Evolutionary conservation across 2,888 invertebrate species (phyloP).

Genomic region (Galeruca laticollis): DNA sequence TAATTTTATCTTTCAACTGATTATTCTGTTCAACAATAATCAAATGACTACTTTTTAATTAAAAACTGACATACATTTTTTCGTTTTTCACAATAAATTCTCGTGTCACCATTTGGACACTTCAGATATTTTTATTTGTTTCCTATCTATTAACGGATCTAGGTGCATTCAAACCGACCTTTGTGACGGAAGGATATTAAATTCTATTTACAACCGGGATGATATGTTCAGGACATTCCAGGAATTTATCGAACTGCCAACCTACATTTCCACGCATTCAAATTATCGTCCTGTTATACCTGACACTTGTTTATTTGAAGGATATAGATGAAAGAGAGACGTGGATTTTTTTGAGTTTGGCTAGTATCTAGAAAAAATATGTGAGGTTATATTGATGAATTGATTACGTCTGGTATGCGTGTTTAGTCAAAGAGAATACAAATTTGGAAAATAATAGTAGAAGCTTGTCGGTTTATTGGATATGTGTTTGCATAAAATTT

Average conservation of each 20-base stretch:
- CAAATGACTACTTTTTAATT: no score
- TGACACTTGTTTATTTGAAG: slow-evolving; percentile 20
- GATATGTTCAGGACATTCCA: slow-evolving; percentile 16
- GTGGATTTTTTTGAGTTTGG: slow-evolving; percentile 12
- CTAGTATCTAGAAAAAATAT: background rate
- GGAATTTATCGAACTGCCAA: slow-evolving; percentile 22
- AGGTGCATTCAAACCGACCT: no score
- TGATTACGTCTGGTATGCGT: background rate
- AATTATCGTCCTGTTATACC: slow-evolving; percentile 15
- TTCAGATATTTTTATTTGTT: no score
- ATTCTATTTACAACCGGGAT: slow-evolving; percentile 16
- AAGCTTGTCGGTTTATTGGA: background rate
- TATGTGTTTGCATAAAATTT: no score
- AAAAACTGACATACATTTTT: no score
- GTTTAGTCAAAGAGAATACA: background rate
- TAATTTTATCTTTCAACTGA: no score
- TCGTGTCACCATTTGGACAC: no score
- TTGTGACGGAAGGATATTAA: background rate
- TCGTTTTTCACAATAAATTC: no score
- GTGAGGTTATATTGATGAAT: no score
- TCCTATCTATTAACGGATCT: no score
- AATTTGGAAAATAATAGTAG: background rate
- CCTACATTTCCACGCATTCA: slow-evolving; percentile 22
- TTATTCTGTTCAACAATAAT: no score
- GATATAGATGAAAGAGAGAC: slow-evolving; percentile 18